These are phyloP conservation scores for Hydractinia echinata DNA, from an alignment of 30 jellyfish, hydroid and myxozoan genomes.

Conservation along the genomic window DNA sequence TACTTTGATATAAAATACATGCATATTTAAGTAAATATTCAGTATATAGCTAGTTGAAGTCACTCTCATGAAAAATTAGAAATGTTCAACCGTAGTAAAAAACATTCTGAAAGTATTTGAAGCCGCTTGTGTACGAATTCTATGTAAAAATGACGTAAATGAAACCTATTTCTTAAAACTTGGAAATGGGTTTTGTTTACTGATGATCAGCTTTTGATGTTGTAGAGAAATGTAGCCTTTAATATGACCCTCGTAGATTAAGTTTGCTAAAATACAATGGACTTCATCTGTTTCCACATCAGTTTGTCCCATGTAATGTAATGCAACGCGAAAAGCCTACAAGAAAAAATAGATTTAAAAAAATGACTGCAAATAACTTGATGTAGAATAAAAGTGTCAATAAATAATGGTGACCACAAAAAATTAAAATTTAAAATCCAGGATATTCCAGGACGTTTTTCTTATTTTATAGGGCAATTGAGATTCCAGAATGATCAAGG, in stretches of 20 bases:
- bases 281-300: constrained; percentile 97
- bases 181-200: constrained; percentile 91
- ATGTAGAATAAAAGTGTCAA: not conserved
- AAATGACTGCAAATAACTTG: not conserved
- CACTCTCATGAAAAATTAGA: too few species aligned
- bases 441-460: not conserved
- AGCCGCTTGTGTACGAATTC: too few species aligned
- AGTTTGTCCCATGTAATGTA: constrained; percentile 92
- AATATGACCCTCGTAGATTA: constrained; percentile 65
- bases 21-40: too few species aligned
- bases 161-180: constrained; percentile 8
- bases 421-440: not conserved
- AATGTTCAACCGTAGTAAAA: too few species aligned
- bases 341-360: not conserved
- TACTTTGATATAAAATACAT: too few species aligned
- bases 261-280: constrained; percentile 88
- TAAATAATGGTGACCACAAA: not conserved
- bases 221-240: constrained; percentile 90
- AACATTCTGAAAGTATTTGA: too few species aligned
- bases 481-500: too few species aligned
- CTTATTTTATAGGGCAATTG: too few species aligned
- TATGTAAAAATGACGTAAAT: too few species aligned
- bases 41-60: too few species aligned
- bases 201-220: constrained; percentile 78
- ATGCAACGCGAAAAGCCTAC: constrained; percentile 69